phyloP scores from a whole-genome alignment of 2,888 invertebrate genomes.

The Parnassius apollo region DNA sequence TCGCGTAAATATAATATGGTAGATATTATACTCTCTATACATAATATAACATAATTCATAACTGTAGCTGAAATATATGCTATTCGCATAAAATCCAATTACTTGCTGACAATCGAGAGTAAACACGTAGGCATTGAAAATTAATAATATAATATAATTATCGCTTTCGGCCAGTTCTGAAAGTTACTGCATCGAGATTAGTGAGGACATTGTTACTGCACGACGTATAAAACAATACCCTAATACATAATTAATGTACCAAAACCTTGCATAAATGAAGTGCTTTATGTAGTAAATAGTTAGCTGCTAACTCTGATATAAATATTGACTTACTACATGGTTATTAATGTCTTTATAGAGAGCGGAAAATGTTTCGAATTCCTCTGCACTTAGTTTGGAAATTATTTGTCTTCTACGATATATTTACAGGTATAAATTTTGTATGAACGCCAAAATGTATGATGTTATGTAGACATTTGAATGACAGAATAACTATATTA shows the following conservation, averaged over 20 bases:
- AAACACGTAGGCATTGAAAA: slow-evolving; percentile 59
- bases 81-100: slow-evolving; percentile 70
- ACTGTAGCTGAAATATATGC: slow-evolving; percentile 62
- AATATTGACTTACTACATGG: slow-evolving; percentile 22
- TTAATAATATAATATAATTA: slow-evolving; percentile 69
- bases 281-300: slow-evolving; percentile 16
- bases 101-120: slow-evolving; percentile 55
- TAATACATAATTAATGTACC: slow-evolving; percentile 24
- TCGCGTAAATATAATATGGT: no score
- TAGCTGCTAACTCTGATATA: slow-evolving; percentile 22
- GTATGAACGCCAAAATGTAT: no score
- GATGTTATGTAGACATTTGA: no score
- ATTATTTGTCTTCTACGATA: not conserved
- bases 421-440: no score
- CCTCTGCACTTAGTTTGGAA: slow-evolving; percentile 1
- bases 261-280: slow-evolving; percentile 23
- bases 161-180: slow-evolving; percentile 53
- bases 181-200: slow-evolving; percentile 43
- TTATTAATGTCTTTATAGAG: slow-evolving; percentile 23
- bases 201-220: slow-evolving; percentile 35
- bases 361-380: slow-evolving; percentile 12
- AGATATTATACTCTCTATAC: no score
- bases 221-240: slow-evolving; percentile 34
- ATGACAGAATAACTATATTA: no score
- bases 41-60: slow-evolving; percentile 54